Evolutionary conservation across 1,140 invertebrate species (phyloP).

Genomic region (Phenacoccus solenopsis): DNA sequence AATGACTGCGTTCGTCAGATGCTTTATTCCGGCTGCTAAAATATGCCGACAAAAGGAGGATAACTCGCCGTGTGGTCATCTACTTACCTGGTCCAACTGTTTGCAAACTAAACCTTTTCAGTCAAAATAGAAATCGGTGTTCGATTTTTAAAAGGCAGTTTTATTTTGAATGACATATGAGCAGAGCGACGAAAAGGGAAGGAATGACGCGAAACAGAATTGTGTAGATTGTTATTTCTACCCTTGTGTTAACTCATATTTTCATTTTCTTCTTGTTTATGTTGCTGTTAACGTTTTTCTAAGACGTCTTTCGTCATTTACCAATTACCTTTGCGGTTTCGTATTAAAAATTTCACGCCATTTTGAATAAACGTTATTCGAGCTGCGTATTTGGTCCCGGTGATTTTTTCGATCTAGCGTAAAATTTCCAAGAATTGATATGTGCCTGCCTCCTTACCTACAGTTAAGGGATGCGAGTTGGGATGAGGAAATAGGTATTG

Average conservation of each 20-base stretch:
- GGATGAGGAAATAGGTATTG: no score
- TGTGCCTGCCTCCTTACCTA: no score
- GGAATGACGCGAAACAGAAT: background rate
- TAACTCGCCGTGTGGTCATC: slow-evolving; percentile 14
- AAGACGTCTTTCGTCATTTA: background rate
- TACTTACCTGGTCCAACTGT: background rate
- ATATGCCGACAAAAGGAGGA: slow-evolving; percentile 7
- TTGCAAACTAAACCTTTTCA: slow-evolving; percentile 15
- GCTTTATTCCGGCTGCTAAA: slow-evolving; percentile 15
- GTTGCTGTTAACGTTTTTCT: background rate
- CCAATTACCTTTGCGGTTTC: background rate
- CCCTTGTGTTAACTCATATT: background rate
- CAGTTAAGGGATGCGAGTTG: no score
- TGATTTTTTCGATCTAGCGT: no score
- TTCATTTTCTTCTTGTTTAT: slow-evolving; percentile 3
- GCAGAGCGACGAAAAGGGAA: background rate
- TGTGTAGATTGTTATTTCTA: background rate
- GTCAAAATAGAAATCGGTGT: background rate
- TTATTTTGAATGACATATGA: background rate
- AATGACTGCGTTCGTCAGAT: slow-evolving; percentile 13
- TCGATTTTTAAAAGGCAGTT: background rate
- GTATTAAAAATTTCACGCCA: background rate
- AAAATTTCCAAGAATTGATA: no score
- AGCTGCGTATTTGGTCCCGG: no score
- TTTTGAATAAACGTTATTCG: background rate